A percentile compares a stretch with the other conserved stretches of the same genome.
Evolutionary conservation across 2,113 vertebrate genomes (phyloP).

Genomic region (Callopanchax toddi): DNA sequence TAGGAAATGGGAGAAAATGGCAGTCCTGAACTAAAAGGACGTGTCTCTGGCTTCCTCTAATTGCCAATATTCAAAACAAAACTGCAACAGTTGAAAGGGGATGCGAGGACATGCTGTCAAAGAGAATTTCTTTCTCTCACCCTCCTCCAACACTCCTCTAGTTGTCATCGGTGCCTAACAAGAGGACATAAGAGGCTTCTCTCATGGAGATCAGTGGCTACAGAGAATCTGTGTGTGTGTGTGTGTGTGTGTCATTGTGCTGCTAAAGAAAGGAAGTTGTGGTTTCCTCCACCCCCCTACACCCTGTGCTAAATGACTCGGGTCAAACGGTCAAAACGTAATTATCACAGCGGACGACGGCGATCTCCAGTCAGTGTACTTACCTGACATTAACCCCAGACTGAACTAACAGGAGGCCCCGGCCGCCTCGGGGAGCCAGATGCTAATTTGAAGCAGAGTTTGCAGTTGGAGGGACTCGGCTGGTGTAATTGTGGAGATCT

Average conservation of each 20-base stretch:
- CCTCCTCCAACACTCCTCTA: constrained; percentile 18
- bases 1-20: constrained; percentile 66
- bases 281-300: constrained; percentile 42
- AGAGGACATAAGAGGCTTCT: constrained; percentile 67
- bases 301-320: constrained; percentile 62
- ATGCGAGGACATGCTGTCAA: constrained; percentile 46
- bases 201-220: constrained; percentile 58
- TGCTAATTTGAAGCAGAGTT: constrained; percentile 77
- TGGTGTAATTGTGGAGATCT: constrained; percentile 70
- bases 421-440: constrained; percentile 57
- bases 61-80: constrained; percentile 68
- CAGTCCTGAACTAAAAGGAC: constrained; percentile 39
- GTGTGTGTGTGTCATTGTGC: constrained; percentile 32
- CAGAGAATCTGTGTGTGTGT: constrained; percentile 44
- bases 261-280: constrained; percentile 56
- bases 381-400: constrained; percentile 79
- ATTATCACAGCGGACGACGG: constrained; percentile 69
- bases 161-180: constrained; percentile 65
- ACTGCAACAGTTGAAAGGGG: constrained; percentile 30
- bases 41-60: constrained; percentile 55
- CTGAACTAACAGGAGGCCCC: constrained; percentile 69
- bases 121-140: constrained; percentile 9
- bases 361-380: constrained; percentile 61
- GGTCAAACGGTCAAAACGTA: constrained; percentile 78
- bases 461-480: constrained; percentile 29